A percentile compares a stretch with the other conserved stretches of the same genome.
Conservation (phyloP, 92 coral and sea anemone genomes). For the Epizoanthus rinbou region DNA sequence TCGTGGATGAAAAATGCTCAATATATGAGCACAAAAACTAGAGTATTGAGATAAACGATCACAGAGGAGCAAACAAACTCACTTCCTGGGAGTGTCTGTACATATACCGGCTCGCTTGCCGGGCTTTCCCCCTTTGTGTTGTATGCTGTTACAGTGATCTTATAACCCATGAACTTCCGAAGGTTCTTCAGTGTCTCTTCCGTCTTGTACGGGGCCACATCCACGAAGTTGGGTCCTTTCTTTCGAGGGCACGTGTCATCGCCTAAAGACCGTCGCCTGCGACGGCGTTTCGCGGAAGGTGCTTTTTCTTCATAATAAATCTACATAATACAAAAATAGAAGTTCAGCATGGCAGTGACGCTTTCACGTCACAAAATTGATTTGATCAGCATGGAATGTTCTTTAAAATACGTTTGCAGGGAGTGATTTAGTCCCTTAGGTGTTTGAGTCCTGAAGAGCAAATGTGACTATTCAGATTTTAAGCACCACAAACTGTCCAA, state of each 20-base stretch:
- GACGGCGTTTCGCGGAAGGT: slow-evolving; percentile 39
- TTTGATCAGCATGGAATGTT: no score
- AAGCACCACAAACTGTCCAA: no score
- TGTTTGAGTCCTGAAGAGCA: no score
- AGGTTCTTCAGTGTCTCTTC: slow-evolving; percentile 79
- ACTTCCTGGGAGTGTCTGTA: slow-evolving; percentile 79
- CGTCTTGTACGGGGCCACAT: slow-evolving; percentile 79
- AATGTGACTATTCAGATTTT: no score
- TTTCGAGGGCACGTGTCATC: slow-evolving; percentile 54
- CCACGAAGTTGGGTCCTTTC: slow-evolving; percentile 76
- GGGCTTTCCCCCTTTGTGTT: slow-evolving; percentile 93
- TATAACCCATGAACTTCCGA: slow-evolving; percentile 73
- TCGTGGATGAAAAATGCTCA: no score
- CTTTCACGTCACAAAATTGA: no score
- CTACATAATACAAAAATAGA: slow-evolving; percentile 38
- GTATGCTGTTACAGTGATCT: slow-evolving; percentile 78
- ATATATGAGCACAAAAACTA: no score
- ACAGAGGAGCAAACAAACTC: slow-evolving; percentile 32
- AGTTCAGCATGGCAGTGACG: not conserved
- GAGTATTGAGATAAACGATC: no score
- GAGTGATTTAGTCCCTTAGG: no score
- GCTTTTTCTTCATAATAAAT: slow-evolving; percentile 58
- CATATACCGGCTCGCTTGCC: slow-evolving; percentile 50
- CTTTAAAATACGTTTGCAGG: no score
- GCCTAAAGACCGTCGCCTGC: slow-evolving; percentile 62